These are phyloP conservation scores for Dissostichus mawsoni DNA, from an alignment of 2,113 vertebrate genomes.

Conservation along the genomic window DNA sequence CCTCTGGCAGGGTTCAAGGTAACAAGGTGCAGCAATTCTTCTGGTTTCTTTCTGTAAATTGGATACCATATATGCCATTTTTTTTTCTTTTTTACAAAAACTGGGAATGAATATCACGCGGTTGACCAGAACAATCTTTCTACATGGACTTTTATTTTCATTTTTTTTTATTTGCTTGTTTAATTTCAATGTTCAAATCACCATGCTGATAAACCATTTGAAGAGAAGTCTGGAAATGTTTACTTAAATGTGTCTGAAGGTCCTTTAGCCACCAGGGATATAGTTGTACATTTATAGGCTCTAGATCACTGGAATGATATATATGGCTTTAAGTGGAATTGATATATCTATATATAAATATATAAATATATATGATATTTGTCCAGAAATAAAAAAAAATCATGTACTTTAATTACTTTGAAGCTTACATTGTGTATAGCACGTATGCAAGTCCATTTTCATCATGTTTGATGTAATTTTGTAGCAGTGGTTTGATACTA, in stretches of 20 bases:
- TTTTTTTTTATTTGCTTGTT: conserved; percentile 26
- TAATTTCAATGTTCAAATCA: conserved; percentile 59
- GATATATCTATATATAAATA: conserved; percentile 77
- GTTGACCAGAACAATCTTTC: conserved; percentile 21
- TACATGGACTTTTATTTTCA: conserved; percentile 25
- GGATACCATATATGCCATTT: neutral
- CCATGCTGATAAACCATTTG: conserved; percentile 72
- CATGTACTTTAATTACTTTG: conserved; percentile 82
- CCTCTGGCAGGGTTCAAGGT: conserved; percentile 15
- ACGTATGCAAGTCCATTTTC: conserved; percentile 85
- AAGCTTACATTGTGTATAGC: conserved; percentile 86
- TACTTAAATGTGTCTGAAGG: conserved; percentile 80
- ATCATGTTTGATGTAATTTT: conserved; percentile 86
- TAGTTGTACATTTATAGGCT: conserved; percentile 84
- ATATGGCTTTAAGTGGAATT: conserved; percentile 84
- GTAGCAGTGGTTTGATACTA: conserved; percentile 88
- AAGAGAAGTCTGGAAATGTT: conserved; percentile 78
- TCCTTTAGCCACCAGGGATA: conserved; percentile 79
- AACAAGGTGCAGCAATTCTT: conserved; percentile 43
- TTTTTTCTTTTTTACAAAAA: conserved; percentile 14
- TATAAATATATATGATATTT: conserved; percentile 83
- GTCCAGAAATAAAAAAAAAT: conserved; percentile 73
- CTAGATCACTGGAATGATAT: conserved; percentile 85
- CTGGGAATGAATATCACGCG: conserved; percentile 8
- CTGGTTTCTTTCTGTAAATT: conserved; percentile 16